phyloP scores from a whole-genome alignment of 2,888 invertebrate genomes.

The Hyppa rectilinea region DNA sequence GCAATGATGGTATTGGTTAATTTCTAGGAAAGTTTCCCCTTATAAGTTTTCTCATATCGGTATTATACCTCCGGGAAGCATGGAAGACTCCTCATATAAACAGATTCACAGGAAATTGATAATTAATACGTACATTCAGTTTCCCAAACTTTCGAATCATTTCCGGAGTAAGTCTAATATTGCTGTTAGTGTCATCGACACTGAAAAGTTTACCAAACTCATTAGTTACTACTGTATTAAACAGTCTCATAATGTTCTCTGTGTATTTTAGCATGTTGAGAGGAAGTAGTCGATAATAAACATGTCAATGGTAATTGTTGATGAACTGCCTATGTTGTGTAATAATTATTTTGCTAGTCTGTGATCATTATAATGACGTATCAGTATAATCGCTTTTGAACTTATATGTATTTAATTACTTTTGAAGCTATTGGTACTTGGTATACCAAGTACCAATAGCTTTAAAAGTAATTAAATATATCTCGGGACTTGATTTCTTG shows the following conservation, averaged over 20 bases:
- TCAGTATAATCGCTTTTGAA: background rate
- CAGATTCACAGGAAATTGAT: slow-evolving; percentile 52
- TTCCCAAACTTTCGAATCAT: slow-evolving; percentile 55
- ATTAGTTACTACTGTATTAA: slow-evolving; percentile 69
- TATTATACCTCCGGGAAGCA: background rate
- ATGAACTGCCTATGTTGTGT: slow-evolving; percentile 44
- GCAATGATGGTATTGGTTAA: too few relatives aligned
- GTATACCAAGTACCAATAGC: too few relatives aligned
- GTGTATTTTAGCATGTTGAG: slow-evolving; percentile 67
- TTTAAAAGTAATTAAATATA: too few relatives aligned
- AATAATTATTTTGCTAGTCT: slow-evolving; percentile 30
- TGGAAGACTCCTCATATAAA: slow-evolving; percentile 2
- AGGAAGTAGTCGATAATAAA: slow-evolving; percentile 77
- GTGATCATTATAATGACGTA: background rate
- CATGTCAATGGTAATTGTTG: slow-evolving; percentile 76
- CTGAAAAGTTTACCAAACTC: slow-evolving; percentile 61
- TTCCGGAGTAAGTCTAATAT: slow-evolving; percentile 58
- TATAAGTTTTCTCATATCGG: background rate
- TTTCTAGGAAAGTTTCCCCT: background rate
- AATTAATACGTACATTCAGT: slow-evolving; percentile 46
- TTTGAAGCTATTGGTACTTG: too few relatives aligned
- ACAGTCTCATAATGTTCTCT: slow-evolving; percentile 67
- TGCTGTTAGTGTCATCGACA: slow-evolving; percentile 51
- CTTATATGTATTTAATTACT: too few relatives aligned
- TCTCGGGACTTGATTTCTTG: background rate